These are phyloP conservation scores for Struthidea cinerea DNA, from an alignment of 2,113 vertebrate species.

Conservation along the genomic window DNA sequence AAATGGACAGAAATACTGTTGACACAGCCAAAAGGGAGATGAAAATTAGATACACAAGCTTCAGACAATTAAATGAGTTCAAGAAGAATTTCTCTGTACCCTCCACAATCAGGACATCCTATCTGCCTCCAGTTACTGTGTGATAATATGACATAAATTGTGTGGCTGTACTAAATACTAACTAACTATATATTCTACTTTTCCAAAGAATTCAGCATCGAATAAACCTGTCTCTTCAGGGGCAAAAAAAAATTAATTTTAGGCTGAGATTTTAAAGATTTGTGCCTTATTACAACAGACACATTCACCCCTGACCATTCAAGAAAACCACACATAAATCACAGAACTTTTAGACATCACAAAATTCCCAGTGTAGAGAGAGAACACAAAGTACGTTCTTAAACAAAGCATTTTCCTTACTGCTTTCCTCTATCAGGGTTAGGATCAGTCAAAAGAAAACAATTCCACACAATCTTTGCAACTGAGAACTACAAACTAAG, in stretches of 20 bases:
- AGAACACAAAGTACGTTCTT: neutral
- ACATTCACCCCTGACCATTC: neutral
- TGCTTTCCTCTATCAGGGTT: neutral
- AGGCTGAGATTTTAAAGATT: neutral
- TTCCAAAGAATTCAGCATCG: neutral
- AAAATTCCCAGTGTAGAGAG: neutral
- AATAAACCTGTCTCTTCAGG: neutral
- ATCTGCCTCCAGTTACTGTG: neutral
- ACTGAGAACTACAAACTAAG: neutral
- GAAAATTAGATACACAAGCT: neutral
- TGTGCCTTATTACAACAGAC: neutral
- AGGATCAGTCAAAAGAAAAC: neutral
- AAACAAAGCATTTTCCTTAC: neutral
- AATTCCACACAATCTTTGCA: neutral
- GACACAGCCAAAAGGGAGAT: neutral
- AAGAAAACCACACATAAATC: neutral
- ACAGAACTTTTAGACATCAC: neutral
- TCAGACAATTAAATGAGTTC: neutral
- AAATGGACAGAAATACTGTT: neutral
- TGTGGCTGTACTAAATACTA: neutral
- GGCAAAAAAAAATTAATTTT: neutral
- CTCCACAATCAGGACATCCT: neutral
- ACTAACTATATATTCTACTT: neutral
- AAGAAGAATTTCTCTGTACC: neutral
- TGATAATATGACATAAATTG: neutral